phyloP scores from a whole-genome alignment of 2,113 vertebrate species.

The Coreoperca whiteheadi region DNA sequence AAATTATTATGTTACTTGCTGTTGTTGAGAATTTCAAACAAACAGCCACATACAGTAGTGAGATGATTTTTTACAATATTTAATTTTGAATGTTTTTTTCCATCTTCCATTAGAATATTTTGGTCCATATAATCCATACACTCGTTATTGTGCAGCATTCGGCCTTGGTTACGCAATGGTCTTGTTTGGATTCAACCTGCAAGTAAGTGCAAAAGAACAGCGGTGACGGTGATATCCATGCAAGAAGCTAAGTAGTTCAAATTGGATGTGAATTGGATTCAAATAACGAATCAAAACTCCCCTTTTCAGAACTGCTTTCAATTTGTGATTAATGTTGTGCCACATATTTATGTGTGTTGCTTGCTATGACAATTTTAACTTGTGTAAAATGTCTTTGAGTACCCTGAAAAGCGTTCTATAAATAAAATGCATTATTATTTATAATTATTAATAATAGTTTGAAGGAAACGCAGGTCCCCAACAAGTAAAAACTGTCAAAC shows the following conservation, averaged over 20 bases:
- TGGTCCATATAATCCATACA: neutral
- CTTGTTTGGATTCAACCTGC: neutral
- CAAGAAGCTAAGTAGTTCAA: neutral
- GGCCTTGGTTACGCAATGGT: neutral
- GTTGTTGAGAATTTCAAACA: no score
- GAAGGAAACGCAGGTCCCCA: neutral
- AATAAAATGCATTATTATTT: no score
- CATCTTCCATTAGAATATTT: neutral
- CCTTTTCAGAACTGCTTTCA: no score
- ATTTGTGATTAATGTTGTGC: no score
- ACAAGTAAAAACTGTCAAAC: neutral
- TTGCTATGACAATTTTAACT: no score
- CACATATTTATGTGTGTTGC: no score
- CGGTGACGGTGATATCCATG: neutral
- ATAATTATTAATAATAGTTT: neutral
- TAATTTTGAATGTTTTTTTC: no score
- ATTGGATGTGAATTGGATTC: neutral
- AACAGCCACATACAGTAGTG: no score
- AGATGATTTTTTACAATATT: no score
- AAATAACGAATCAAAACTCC: no score
- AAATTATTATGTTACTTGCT: conserved; percentile 2
- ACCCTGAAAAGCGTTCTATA: no score
- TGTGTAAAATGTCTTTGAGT: no score
- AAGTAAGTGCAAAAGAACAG: neutral
- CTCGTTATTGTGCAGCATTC: neutral